Conservation (phyloP, 53 echinoderm and acorn worm species). For the Arbacia lixula region DNA sequence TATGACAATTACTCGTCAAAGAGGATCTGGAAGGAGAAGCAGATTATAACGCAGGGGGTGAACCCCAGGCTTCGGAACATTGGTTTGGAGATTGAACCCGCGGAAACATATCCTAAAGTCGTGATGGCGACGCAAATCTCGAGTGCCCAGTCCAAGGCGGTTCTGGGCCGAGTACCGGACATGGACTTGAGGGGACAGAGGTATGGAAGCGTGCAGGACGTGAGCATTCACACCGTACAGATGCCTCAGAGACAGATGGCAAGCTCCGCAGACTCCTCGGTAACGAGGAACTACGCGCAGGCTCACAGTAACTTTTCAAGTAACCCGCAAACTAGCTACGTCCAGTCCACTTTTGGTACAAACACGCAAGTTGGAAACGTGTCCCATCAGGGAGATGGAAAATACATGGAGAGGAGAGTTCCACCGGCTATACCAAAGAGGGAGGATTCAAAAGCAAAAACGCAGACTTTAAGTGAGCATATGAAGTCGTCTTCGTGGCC, state of each 20-base stretch:
- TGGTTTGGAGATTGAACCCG: slow-evolving; percentile 70
- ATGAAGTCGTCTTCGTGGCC: slow-evolving; percentile 88
- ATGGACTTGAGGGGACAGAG: slow-evolving; percentile 48
- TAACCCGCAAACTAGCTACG: slow-evolving; percentile 4
- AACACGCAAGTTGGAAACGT: not conserved
- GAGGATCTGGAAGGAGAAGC: slow-evolving; percentile 23
- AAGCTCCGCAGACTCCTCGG: slow-evolving; percentile 67
- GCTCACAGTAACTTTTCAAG: slow-evolving; percentile 15
- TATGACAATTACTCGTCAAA: not conserved
- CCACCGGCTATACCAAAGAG: slow-evolving; percentile 82
- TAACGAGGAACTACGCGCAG: slow-evolving; percentile 30
- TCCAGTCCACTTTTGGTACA: not conserved
- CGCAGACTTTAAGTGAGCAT: slow-evolving; percentile 78
- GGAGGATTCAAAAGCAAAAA: slow-evolving; percentile 73
- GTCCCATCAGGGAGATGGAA: not conserved
- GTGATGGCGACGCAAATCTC: slow-evolving; percentile 77
- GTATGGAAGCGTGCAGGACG: slow-evolving; percentile 69
- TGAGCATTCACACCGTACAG: slow-evolving; percentile 66
- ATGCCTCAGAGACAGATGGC: slow-evolving; percentile 87
- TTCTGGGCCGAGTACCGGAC: slow-evolving; percentile 66
- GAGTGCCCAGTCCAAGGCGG: slow-evolving; percentile 68
- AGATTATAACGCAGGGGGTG: slow-evolving; percentile 7
- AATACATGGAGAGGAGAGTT: slow-evolving; percentile 68
- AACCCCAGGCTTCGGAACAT: slow-evolving; percentile 65
- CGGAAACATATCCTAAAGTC: slow-evolving; percentile 84